Percentiles rank a stretch among this genome's conserved stretches.
These are phyloP conservation scores for Melopsittacus undulatus DNA, from an alignment of 2,797 vertebrate species.

Conservation along the genomic window DNA sequence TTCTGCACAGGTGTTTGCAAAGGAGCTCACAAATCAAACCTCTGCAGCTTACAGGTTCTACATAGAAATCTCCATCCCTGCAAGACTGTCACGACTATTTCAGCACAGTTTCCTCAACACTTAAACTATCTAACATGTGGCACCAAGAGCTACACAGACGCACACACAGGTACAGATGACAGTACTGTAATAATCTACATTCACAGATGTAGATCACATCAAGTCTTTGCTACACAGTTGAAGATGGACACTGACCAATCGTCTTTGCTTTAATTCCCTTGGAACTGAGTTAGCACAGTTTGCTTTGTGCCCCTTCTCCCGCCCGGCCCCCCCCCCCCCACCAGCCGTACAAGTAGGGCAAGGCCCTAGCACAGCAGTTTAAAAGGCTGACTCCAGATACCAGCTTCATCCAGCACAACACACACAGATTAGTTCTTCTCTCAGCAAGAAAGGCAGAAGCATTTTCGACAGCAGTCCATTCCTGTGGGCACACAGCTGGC, in stretches of 20 bases:
- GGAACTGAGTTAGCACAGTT: not conserved
- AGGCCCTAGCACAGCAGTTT: not conserved
- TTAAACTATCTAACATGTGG: not conserved
- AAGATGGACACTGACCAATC: not conserved
- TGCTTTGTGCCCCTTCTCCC: not conserved
- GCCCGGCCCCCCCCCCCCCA: not conserved
- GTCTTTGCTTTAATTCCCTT: not conserved
- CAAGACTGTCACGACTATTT: not conserved
- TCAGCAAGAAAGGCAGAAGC: slow-evolving; percentile 30
- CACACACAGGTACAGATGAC: not conserved
- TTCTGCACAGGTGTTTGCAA: not conserved
- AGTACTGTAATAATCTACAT: not conserved
- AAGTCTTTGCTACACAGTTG: not conserved
- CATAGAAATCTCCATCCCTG: not conserved
- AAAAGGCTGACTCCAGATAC: not conserved
- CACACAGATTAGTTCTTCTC: not conserved
- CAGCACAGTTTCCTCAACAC: not conserved
- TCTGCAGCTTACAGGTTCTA: slow-evolving; percentile 2
- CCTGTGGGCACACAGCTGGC: slow-evolving; percentile 43
- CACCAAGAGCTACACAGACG: not conserved
- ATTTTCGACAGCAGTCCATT: slow-evolving; percentile 44
- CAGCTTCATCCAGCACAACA: not conserved
- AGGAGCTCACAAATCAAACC: not conserved
- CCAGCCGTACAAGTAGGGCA: slow-evolving; percentile 2
- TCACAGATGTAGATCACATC: not conserved